Conservation (phyloP, 2,797 vertebrate species). For the Spinus pinus region DNA sequence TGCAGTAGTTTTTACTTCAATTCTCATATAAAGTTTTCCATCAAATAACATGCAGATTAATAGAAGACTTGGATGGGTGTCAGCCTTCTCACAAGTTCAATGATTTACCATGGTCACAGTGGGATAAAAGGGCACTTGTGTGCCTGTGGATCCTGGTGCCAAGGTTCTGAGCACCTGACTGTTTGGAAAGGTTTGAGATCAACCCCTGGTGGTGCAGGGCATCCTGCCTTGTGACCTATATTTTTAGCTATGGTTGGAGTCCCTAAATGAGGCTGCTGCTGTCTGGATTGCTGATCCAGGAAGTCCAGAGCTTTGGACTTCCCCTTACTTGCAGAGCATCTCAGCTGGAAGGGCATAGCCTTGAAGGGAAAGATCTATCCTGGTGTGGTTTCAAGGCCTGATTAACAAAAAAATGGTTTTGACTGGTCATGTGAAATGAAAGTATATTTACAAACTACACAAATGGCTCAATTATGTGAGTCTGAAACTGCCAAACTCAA, state of each 20-base stretch:
- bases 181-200: rapidly evolving
- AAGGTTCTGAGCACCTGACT: not conserved
- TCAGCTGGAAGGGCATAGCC: rapidly evolving
- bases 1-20: not conserved
- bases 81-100: rapidly evolving
- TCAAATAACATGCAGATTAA: not conserved
- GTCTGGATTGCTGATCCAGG: too few species aligned
- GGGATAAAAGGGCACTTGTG: rapidly evolving
- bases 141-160: rapidly evolving
- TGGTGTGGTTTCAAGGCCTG: not conserved
- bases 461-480: rapidly evolving
- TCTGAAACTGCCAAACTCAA: rapidly evolving
- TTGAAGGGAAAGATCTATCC: not conserved
- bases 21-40: not conserved
- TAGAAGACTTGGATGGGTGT: not conserved
- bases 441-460: not conserved
- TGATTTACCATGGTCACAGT: rapidly evolving
- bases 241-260: rapidly evolving
- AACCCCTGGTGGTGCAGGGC: rapidly evolving
- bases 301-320: rapidly evolving
- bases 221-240: rapidly evolving
- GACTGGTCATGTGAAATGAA: not conserved
- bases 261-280: rapidly evolving
- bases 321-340: rapidly evolving
- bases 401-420: not conserved